Evolutionary conservation across 2,888 invertebrate species (phyloP).

Genomic region (Cantharis rufa): DNA sequence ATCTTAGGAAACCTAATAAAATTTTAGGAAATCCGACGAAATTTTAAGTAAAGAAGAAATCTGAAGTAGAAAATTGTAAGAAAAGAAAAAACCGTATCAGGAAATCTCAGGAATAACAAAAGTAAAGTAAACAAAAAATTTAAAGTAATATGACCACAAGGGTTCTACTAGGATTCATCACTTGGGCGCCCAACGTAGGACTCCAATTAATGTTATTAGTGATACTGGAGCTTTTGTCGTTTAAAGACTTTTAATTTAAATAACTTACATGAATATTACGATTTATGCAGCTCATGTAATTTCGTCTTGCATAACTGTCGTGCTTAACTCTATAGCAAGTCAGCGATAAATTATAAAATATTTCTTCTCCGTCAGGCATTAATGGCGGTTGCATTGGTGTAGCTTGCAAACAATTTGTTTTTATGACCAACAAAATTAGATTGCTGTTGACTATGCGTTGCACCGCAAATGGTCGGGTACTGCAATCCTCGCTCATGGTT

Average conservation of each 20-base stretch:
- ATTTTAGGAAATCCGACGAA: no score
- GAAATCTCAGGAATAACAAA: no score
- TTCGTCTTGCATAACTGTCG: constrained; percentile 66
- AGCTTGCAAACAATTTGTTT: constrained; percentile 61
- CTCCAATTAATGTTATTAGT: no score
- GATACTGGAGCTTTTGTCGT: no score
- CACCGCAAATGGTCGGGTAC: constrained; percentile 70
- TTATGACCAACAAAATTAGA: constrained; percentile 77
- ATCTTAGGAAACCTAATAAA: no score
- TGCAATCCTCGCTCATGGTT: constrained; percentile 48
- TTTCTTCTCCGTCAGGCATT: constrained; percentile 45
- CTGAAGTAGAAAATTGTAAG: no score
- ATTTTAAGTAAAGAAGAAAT: no score
- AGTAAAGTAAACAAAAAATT: no score
- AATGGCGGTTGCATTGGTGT: constrained; percentile 22
- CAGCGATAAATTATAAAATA: constrained; percentile 57
- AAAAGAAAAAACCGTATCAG: no score
- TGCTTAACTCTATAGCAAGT: constrained; percentile 48
- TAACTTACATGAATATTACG: constrained; percentile 73
- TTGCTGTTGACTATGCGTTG: constrained; percentile 79
- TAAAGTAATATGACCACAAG: no score
- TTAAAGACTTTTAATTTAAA: not conserved
- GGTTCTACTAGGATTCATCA: no score
- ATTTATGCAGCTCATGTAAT: constrained; percentile 76
- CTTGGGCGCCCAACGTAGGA: no score